These are phyloP conservation scores for Actinia tenebrosa DNA, from an alignment of 64 coral and sea anemone species.

Conservation along the genomic window DNA sequence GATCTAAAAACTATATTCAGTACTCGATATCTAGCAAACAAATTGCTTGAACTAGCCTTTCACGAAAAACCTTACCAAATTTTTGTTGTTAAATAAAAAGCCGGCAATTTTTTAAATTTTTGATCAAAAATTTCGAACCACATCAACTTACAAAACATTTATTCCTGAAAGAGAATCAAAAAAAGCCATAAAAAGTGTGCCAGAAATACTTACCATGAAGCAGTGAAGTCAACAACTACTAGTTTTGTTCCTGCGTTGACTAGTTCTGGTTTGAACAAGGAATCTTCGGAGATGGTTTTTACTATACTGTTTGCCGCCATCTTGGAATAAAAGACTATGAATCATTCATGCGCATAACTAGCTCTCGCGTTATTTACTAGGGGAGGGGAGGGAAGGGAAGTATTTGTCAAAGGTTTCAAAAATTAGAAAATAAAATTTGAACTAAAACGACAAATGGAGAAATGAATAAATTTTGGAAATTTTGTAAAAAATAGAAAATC, in stretches of 20 bases:
- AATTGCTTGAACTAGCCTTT: no score
- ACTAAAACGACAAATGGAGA: not conserved
- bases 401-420: not conserved
- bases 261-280: conserved; percentile 72
- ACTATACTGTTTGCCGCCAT: conserved; percentile 62
- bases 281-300: conserved; percentile 45
- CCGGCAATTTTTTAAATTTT: not conserved
- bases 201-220: conserved; percentile 52
- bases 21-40: no score
- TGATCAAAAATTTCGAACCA: not conserved
- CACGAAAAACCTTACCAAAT: not conserved
- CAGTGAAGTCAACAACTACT: conserved; percentile 83
- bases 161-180: not conserved
- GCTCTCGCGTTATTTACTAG: not conserved
- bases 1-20: not conserved
- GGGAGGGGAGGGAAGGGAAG: not conserved
- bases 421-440: not conserved
- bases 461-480: no score
- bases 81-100: not conserved
- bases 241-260: conserved; percentile 70
- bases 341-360: not conserved
- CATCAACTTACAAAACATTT: not conserved
- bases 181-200: not conserved
- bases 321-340: not conserved
- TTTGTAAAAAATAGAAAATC: no score